These are phyloP conservation scores for Thinocorus orbignyianus DNA, from an alignment of 2,113 vertebrate genomes.

Conservation along the genomic window DNA sequence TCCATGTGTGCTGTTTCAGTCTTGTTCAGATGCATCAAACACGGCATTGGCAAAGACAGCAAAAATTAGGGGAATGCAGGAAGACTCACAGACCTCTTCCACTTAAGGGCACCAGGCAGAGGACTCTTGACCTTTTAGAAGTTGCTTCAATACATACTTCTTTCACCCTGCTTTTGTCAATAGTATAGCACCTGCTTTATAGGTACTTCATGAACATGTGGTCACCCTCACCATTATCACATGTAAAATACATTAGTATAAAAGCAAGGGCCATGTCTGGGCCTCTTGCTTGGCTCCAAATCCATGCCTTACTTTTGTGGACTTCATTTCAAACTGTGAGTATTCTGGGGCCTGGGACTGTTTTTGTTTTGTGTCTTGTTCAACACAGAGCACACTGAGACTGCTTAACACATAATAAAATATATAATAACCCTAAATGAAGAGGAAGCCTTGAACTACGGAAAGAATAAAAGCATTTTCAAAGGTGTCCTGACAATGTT, in stretches of 20 bases:
- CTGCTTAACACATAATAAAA: conserved; percentile 34
- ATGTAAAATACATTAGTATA: neutral
- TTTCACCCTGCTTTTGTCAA: neutral
- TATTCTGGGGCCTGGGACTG: neutral
- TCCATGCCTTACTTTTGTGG: neutral
- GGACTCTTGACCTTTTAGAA: neutral
- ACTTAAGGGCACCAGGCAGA: neutral
- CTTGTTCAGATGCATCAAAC: neutral
- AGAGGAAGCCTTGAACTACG: conserved; percentile 2
- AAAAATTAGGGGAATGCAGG: neutral
- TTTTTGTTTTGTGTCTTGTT: neutral
- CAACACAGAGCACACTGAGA: neutral
- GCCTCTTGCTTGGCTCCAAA: neutral
- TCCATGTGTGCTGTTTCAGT: neutral
- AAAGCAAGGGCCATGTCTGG: neutral
- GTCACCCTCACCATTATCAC: neutral
- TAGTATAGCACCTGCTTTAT: neutral
- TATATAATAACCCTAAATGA: conserved; percentile 19
- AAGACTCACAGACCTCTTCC: neutral
- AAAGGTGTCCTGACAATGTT: conserved; percentile 15
- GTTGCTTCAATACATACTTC: neutral
- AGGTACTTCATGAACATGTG: neutral
- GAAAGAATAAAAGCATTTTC: conserved; percentile 21
- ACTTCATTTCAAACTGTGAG: neutral
- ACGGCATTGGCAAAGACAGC: neutral